Evolutionary conservation across 2,113 vertebrate genomes (phyloP).

Genomic region (Seriola rivoliana): DNA sequence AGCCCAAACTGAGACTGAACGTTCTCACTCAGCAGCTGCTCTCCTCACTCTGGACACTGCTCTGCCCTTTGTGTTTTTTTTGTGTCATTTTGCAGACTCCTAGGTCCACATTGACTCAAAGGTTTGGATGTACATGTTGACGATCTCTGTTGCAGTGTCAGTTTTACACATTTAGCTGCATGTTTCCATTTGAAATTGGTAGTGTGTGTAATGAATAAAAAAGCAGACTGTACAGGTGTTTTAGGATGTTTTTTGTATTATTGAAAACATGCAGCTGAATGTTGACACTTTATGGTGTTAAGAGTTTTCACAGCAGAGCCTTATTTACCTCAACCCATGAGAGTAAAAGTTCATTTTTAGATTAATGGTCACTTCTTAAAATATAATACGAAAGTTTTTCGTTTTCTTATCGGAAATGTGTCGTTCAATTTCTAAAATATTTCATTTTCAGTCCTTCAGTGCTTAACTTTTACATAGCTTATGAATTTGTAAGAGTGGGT

Average conservation of each 20-base stretch:
- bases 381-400: too few relatives aligned
- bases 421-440: background rate
- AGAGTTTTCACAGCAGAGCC: constrained; percentile 15
- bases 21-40: constrained; percentile 7
- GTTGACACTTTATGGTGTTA: background rate
- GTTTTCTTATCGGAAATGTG: too few relatives aligned
- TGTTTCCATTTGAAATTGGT: background rate
- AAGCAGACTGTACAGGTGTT: background rate
- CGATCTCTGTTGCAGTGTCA: background rate
- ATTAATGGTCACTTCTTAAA: background rate
- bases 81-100: background rate
- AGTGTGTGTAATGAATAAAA: background rate
- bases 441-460: background rate
- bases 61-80: background rate
- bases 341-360: background rate
- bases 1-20: background rate
- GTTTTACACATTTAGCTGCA: constrained; percentile 4
- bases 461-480: background rate
- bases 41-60: constrained; percentile 18
- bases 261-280: background rate
- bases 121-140: background rate
- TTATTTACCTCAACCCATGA: background rate
- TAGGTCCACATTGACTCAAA: background rate
- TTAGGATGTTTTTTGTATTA: background rate
- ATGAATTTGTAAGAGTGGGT: background rate